Evolutionary conservation across 2,797 vertebrate species (phyloP).

Genomic region (Varecia variegata): DNA sequence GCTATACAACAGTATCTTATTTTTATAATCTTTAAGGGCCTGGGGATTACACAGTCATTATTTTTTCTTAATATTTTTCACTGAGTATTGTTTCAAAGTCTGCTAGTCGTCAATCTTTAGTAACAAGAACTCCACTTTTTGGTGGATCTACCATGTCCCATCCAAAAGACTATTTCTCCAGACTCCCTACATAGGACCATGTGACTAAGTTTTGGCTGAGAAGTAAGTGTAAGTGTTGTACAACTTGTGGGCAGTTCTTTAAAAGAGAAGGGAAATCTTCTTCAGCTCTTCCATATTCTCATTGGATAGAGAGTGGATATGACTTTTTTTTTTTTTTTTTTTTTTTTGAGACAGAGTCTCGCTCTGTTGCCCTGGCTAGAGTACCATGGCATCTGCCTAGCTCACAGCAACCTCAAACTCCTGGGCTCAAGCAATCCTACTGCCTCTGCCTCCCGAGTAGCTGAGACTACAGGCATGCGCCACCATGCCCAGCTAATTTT

Average conservation of each 20-base stretch:
- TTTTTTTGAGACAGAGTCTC: no score
- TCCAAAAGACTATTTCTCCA: neutral
- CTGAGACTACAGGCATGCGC: no score
- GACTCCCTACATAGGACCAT: neutral
- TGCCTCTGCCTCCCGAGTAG: no score
- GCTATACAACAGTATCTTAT: neutral
- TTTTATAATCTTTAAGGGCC: neutral
- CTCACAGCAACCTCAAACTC: no score
- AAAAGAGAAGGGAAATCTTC: neutral
- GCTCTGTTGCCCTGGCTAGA: no score
- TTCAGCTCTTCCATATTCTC: neutral
- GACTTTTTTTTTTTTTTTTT: neutral
- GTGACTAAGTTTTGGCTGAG: conserved; percentile 1
- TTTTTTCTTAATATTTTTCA: conserved; percentile 22
- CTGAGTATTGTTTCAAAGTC: conserved; percentile 5
- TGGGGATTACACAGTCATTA: neutral
- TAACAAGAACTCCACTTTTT: neutral
- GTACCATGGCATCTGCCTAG: no score
- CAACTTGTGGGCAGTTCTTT: neutral
- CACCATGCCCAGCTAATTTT: no score
- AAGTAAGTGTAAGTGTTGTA: neutral
- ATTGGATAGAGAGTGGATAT: neutral
- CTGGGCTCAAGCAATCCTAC: no score
- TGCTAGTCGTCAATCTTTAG: neutral
- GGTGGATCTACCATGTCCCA: neutral